phyloP scores from a whole-genome alignment of 2,113 vertebrate genomes.

The Geococcyx californianus region DNA sequence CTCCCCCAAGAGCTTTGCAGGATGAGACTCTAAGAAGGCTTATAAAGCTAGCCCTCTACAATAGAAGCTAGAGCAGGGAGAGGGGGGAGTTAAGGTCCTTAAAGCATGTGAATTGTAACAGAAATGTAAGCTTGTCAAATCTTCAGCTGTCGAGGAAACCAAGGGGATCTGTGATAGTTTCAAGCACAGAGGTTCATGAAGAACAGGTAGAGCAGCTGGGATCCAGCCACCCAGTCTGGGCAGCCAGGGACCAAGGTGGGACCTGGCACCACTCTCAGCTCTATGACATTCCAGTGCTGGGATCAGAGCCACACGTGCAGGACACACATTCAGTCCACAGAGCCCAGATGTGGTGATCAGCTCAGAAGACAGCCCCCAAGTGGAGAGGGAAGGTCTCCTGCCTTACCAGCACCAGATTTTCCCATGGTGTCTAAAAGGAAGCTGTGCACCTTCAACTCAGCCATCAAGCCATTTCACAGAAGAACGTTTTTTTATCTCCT shows the following conservation, averaged over 20 bases:
- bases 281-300: not conserved
- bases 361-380: not conserved
- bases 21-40: slow-evolving; percentile 31
- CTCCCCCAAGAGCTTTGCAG: slow-evolving; percentile 21
- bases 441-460: not conserved
- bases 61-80: not conserved
- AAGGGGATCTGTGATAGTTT: not conserved
- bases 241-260: not conserved
- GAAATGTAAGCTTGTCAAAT: not conserved
- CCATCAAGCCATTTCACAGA: not conserved
- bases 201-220: not conserved
- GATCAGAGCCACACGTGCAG: not conserved
- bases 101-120: not conserved
- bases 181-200: not conserved
- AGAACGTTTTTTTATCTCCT: not conserved
- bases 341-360: not conserved
- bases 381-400: not conserved
- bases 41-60: slow-evolving; percentile 14
- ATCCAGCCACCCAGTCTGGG: not conserved
- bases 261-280: not conserved
- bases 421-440: not conserved
- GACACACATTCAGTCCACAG: not conserved
- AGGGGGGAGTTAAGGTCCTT: not conserved
- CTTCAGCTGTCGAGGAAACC: not conserved
- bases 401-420: not conserved